These are phyloP conservation scores for Linurgus olivaceus DNA, from an alignment of 2,797 vertebrate species.

Conservation along the genomic window DNA sequence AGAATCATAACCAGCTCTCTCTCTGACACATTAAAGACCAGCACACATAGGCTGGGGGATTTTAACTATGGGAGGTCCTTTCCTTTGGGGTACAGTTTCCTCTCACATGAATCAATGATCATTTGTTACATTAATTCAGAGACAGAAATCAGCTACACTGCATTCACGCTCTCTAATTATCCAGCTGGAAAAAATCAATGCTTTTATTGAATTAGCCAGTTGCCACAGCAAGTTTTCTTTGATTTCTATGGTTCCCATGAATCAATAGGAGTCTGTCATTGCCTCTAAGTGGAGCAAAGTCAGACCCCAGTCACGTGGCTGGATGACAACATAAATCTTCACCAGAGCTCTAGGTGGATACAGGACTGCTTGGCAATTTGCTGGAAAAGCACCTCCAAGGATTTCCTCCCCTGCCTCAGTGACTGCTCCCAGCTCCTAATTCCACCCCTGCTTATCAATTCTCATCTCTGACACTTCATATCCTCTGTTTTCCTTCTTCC, in stretches of 20 bases:
- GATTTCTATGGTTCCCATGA: constrained; percentile 37
- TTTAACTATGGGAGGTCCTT: neutral
- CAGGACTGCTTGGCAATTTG: neutral
- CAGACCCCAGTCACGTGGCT: neutral
- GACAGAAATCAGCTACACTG: constrained; percentile 33
- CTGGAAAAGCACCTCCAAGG: rapidly evolving
- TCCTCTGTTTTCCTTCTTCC: neutral
- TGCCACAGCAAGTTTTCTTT: constrained; percentile 59
- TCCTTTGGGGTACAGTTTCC: neutral
- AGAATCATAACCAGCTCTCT: neutral
- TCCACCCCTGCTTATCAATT: neutral
- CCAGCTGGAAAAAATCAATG: constrained; percentile 64
- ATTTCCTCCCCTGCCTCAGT: neutral
- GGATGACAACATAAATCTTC: neutral
- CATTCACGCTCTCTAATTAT: constrained; percentile 65
- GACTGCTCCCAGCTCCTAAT: neutral
- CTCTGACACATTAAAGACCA: neutral
- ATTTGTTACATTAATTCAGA: constrained; percentile 67
- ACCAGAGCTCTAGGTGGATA: neutral
- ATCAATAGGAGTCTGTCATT: constrained; percentile 14
- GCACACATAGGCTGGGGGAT: neutral
- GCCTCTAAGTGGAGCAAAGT: neutral
- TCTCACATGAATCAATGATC: constrained; percentile 43
- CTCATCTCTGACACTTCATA: neutral
- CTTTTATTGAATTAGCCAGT: constrained; percentile 64